Conservation (phyloP, 2,113 vertebrate species). For the Onychorhynchus coronatus region DNA sequence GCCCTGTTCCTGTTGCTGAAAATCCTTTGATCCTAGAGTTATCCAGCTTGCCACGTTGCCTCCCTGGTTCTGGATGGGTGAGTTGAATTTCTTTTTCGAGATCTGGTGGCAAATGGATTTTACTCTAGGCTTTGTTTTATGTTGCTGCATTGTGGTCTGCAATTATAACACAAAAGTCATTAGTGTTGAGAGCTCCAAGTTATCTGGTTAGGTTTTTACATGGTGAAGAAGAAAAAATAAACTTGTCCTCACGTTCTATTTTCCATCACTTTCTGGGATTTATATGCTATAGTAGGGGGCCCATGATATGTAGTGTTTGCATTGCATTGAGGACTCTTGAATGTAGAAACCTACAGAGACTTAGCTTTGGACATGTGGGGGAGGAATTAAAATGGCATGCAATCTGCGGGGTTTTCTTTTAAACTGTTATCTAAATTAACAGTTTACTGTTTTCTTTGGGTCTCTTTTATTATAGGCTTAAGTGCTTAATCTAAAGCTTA, state of each 20-base stretch:
- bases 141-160: neutral
- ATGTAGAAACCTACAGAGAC: neutral
- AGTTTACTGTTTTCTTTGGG: constrained; percentile 35
- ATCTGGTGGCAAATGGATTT: neutral
- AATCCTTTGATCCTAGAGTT: neutral
- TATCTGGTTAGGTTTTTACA: neutral
- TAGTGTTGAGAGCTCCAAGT: neutral
- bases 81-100: neutral
- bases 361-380: neutral
- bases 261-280: neutral
- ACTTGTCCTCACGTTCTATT: neutral
- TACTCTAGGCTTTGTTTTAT: neutral
- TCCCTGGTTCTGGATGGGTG: neutral
- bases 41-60: neutral
- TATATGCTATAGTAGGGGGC: neutral
- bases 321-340: neutral
- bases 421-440: constrained; percentile 24
- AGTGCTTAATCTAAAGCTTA: constrained; percentile 34
- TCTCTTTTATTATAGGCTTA: constrained; percentile 21
- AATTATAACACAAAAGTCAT: neutral
- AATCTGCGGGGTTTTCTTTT: neutral
- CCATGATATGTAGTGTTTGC: neutral
- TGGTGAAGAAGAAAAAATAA: neutral
- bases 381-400: constrained; percentile 2
- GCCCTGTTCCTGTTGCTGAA: neutral